A percentile compares a stretch with the other conserved stretches of the same genome.
These are phyloP conservation scores for Eurystomus gularis DNA, from an alignment of 2,113 vertebrate species.

Conservation along the genomic window DNA sequence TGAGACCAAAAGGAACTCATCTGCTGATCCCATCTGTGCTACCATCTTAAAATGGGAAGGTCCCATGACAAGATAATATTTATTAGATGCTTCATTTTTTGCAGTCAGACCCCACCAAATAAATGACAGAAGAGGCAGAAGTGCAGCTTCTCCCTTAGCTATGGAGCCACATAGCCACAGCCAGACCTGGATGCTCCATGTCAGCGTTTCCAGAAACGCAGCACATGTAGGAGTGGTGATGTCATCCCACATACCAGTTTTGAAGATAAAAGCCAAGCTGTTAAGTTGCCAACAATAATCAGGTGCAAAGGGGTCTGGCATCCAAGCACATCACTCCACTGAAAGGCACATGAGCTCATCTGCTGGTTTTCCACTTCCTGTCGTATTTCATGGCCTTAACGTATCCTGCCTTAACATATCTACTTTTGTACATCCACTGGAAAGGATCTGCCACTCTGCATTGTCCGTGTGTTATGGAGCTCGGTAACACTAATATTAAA, in stretches of 20 bases:
- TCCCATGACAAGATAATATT: accelerated
- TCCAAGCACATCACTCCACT: not conserved
- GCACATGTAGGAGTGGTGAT: accelerated
- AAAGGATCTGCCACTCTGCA: not conserved
- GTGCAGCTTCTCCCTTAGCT: not conserved
- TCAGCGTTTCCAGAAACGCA: not conserved
- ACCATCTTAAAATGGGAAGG: not conserved
- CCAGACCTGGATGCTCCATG: not conserved
- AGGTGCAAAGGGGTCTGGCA: not conserved
- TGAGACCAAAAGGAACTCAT: not conserved
- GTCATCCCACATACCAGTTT: not conserved
- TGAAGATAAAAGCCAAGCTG: not conserved
- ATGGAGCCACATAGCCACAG: not conserved
- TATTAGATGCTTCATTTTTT: not conserved
- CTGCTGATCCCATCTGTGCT: not conserved
- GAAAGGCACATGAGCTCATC: not conserved
- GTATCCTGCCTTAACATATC: not conserved
- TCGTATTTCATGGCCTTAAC: not conserved
- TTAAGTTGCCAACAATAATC: not conserved
- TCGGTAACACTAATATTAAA: not conserved
- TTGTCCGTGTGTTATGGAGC: not conserved
- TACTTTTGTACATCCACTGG: not conserved
- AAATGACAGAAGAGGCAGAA: not conserved
- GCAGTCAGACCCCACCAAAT: not conserved
- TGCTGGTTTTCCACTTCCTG: not conserved